Conservation (phyloP, 1,140 invertebrate species). For the Rhyzopertha dominica region DNA sequence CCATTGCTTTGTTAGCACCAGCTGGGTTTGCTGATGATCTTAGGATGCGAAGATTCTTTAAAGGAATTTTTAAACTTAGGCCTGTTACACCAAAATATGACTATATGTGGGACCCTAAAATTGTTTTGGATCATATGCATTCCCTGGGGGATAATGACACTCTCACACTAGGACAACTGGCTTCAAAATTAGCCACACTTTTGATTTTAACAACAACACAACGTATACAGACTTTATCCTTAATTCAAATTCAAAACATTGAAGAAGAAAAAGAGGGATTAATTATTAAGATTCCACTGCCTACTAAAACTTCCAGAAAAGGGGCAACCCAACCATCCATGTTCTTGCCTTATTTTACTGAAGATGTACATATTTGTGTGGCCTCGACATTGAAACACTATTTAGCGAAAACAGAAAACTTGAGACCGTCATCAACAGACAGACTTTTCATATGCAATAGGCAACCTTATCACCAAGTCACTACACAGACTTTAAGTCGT, state of each 20-base stretch:
- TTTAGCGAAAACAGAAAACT: too few species aligned
- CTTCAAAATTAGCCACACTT: constrained; percentile 22
- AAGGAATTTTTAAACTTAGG: constrained; percentile 21
- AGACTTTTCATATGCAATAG: constrained; percentile 15
- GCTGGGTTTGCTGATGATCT: constrained; percentile 17
- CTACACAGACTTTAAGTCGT: constrained; percentile 16
- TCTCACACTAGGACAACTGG: constrained; percentile 20
- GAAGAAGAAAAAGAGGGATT: neutral
- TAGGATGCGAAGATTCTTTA: constrained; percentile 25
- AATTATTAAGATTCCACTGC: constrained; percentile 11
- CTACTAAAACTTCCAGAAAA: constrained; percentile 16
- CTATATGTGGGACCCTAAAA: constrained; percentile 23
- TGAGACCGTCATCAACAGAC: too few species aligned
- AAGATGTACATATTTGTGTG: too few species aligned
- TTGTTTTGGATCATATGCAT: constrained; percentile 28
- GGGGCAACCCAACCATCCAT: constrained; percentile 9
- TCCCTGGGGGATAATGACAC: too few species aligned
- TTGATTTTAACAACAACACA: constrained; percentile 24
- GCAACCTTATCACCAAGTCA: constrained; percentile 14
- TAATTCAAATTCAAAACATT: constrained; percentile 7
- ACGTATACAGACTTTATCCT: constrained; percentile 19
- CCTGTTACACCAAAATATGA: constrained; percentile 26
- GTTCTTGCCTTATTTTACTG: constrained; percentile 14
- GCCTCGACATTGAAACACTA: too few species aligned
- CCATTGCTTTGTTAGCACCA: constrained; percentile 23